Evolutionary conservation across 2,797 vertebrate species (phyloP), one percentile per base, ranked within the genome.

Genomic region (Diplodus puntazzo): DNA sequence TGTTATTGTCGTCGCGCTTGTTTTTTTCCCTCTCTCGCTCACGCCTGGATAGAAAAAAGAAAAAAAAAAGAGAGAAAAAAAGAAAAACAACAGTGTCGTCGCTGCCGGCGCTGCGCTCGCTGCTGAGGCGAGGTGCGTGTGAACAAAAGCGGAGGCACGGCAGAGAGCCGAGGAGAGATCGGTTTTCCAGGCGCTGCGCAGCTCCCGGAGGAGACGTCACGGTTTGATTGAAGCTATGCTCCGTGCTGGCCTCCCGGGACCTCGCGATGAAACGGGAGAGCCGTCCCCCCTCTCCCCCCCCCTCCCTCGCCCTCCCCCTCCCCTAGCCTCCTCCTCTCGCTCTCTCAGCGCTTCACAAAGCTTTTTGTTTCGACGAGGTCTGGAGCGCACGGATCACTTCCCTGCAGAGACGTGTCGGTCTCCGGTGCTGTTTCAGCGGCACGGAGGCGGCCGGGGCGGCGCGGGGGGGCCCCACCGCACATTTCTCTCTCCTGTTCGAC

Each of bases 171-270:
- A 87, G 90, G 77, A 87, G 87, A 90, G 94, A 94, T 96, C 94
- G 89, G 88, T 92, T 96, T 95, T 94, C 95, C 90, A 91, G 91
- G 91, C 93, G 88, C 91, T 89, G 90, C 92, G 88, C 88, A 86
- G 93, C 94, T 95, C 94, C 92, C 93, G 88, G 93, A 90, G 93
- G 94, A 95, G 94, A 95, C 94, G 95, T 95, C 95, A 95, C 94
- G 92, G 94, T 94, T 95, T 95, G 95, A 95, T 95, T 95, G 95
- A 95, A 96, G 94, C 92, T 93, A 85, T 88, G 92, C 93, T 93
- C 90, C 90, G 92, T 83, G 90, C 91, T 87, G 92, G 91, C 91
- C 92, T 92, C 95, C 90, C 89, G 95, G 93, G 95, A 95, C 92
- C 92, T 89, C 72, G 90, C 91, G 89, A 94, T 95, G 94, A 95